Conservation (phyloP, 2,113 vertebrate genomes). For the Hippotragus niger region DNA sequence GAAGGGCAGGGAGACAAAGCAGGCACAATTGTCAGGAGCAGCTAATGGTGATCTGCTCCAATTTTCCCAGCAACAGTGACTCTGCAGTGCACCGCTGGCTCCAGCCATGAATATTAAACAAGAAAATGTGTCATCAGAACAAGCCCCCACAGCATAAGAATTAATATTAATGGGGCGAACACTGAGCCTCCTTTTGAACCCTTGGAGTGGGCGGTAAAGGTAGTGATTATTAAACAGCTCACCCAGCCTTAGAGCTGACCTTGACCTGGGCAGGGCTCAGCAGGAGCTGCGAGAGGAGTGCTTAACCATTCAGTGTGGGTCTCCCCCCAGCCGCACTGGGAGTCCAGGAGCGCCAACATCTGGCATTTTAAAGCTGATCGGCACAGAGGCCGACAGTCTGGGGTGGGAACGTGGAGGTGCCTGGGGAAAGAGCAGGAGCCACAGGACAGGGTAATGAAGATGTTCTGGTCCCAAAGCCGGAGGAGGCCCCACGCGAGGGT, state of each 20-base stretch:
- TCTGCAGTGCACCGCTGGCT: slow-evolving; percentile 16
- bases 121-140: slow-evolving; percentile 67
- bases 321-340: slow-evolving; percentile 57
- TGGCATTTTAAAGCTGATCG: slow-evolving; percentile 60
- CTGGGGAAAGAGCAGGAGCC: slow-evolving; percentile 53
- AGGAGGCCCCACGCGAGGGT: accelerated
- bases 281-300: slow-evolving; percentile 62
- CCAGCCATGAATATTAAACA: slow-evolving; percentile 74
- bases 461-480: slow-evolving; percentile 37
- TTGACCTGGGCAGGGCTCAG: slow-evolving; percentile 73
- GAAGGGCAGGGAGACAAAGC: neutral
- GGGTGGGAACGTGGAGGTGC: slow-evolving; percentile 59
- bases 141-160: slow-evolving; percentile 72
- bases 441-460: slow-evolving; percentile 40
- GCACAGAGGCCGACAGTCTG: slow-evolving; percentile 68
- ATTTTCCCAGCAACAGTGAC: slow-evolving; percentile 45
- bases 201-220: slow-evolving; percentile 59
- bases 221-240: slow-evolving; percentile 61
- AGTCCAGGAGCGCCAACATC: slow-evolving; percentile 51
- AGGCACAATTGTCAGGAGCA: neutral
- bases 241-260: slow-evolving; percentile 70
- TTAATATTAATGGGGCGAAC: slow-evolving; percentile 78
- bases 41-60: slow-evolving; percentile 7
- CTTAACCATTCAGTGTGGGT: slow-evolving; percentile 68
- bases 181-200: slow-evolving; percentile 69